phyloP scores from a whole-genome alignment of 2,797 vertebrate species.

The Pangasius sanitwongsei region DNA sequence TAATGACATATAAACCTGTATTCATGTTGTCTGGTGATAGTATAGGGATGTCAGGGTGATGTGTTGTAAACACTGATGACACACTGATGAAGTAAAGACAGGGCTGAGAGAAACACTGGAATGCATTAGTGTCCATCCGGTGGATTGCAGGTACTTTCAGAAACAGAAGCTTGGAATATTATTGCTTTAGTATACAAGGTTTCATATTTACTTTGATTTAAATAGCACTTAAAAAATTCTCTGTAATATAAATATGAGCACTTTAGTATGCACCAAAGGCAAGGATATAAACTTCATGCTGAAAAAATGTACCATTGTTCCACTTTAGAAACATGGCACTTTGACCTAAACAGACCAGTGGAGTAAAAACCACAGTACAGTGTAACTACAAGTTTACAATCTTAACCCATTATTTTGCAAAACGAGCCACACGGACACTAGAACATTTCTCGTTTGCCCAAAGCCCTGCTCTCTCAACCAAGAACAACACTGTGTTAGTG shows the following conservation, averaged over 20 bases:
- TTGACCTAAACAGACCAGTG: not conserved
- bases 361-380: slow-evolving; percentile 4
- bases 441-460: not conserved
- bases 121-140: not conserved
- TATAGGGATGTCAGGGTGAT: not conserved
- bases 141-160: not conserved
- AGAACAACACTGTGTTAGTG: slow-evolving; percentile 11
- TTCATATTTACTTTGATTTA: not conserved
- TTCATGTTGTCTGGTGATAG: not conserved
- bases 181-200: not conserved
- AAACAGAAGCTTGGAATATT: not conserved
- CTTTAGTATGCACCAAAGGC: not conserved
- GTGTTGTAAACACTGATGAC: slow-evolving; percentile 9
- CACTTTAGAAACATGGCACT: not conserved
- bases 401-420: slow-evolving; percentile 4
- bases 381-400: not conserved
- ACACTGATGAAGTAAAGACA: not conserved
- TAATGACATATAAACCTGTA: slow-evolving; percentile 9
- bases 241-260: not conserved
- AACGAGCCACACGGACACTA: not conserved
- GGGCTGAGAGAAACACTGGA: not conserved
- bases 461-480: not conserved
- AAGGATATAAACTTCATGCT: not conserved
- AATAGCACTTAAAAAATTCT: not conserved
- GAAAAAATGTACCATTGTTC: not conserved